These are phyloP conservation scores for Petrocephalus microphthalmus DNA, from an alignment of 2,113 vertebrate species.

Conservation along the genomic window DNA sequence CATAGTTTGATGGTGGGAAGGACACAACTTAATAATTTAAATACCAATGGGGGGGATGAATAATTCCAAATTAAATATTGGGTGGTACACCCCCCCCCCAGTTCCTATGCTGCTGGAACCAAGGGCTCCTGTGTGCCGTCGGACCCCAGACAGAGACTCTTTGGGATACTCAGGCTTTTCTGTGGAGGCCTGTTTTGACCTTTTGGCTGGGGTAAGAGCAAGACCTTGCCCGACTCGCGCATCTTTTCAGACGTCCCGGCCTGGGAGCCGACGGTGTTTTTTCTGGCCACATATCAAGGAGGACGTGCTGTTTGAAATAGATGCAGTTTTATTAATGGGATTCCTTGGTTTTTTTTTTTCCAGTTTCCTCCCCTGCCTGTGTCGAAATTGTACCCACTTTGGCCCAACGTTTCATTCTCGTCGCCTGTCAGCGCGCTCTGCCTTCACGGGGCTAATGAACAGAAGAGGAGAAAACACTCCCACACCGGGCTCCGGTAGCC, in stretches of 20 bases:
- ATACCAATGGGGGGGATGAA: background rate
- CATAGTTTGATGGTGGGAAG: background rate
- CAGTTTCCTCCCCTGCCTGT: background rate
- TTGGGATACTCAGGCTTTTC: background rate
- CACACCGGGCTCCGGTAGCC: background rate
- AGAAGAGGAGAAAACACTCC: background rate
- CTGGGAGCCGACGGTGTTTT: background rate
- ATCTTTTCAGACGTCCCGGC: background rate
- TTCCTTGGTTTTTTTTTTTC: background rate
- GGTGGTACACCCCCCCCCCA: background rate
- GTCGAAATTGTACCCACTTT: background rate
- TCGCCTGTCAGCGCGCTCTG: background rate
- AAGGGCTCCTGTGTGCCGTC: background rate
- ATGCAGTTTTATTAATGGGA: background rate
- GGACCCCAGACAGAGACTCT: background rate
- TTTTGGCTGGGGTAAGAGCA: background rate
- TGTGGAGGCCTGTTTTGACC: background rate
- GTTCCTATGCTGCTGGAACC: background rate
- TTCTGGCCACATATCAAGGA: background rate
- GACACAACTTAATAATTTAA: background rate
- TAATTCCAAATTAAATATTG: background rate
- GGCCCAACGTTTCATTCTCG: background rate
- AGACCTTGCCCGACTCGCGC: background rate
- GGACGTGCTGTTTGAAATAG: background rate
- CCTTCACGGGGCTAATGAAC: background rate